Evolutionary conservation across 1,140 invertebrate genomes (phyloP).

Genomic region (Papilio machaon): DNA sequence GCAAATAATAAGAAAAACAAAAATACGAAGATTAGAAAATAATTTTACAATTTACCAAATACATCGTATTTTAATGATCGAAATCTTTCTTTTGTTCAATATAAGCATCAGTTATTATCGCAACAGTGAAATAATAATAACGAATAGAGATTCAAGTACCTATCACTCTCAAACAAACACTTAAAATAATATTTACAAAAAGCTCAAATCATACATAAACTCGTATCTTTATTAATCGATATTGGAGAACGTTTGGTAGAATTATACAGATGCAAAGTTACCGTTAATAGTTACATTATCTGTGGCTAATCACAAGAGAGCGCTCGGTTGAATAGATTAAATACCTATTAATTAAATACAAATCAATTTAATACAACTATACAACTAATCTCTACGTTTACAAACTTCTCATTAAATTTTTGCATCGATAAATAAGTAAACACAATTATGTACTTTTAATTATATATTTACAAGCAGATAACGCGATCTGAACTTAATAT

Average conservation of each 20-base stretch:
- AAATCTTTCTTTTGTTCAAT: conserved; percentile 14
- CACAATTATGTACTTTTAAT: conserved; percentile 59
- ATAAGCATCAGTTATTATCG: conserved; percentile 27
- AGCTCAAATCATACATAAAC: conserved; percentile 75
- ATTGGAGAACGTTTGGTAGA: conserved; percentile 64
- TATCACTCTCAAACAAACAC: conserved; percentile 78
- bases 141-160: conserved; percentile 78
- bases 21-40: background rate
- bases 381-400: conserved; percentile 80
- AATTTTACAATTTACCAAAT: background rate
- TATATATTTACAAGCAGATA: conserved; percentile 80
- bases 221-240: conserved; percentile 51
- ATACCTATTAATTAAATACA: conserved; percentile 79
- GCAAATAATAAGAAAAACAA: background rate
- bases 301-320: conserved; percentile 79
- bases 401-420: conserved; percentile 76
- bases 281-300: conserved; percentile 54
- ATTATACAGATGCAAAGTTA: conserved; percentile 67
- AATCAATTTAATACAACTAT: conserved; percentile 81
- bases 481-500: conserved; percentile 77
- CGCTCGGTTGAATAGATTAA: conserved; percentile 75
- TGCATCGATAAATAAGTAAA: conserved; percentile 79
- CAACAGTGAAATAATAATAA: conserved; percentile 48
- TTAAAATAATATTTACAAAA: conserved; percentile 81
- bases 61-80: background rate